Percentiles rank a stretch among this genome's conserved stretches.
phyloP scores from a whole-genome alignment of 2,113 vertebrate species.

The Pionites leucogaster region DNA sequence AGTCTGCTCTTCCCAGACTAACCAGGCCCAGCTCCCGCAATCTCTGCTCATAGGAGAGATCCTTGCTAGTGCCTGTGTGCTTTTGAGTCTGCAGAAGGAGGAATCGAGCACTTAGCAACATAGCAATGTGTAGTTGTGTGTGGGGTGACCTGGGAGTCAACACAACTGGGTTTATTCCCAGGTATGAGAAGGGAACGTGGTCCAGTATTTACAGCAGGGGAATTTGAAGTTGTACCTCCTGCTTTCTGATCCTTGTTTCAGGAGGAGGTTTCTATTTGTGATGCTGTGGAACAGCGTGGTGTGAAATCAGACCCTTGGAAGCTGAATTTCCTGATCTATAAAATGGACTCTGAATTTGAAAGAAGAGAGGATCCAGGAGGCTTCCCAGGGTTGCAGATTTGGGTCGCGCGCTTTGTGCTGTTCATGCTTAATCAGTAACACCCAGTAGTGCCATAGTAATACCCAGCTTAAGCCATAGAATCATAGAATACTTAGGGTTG shows the following conservation, averaged over 20 bases:
- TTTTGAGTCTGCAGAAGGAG: neutral
- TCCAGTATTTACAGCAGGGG: neutral
- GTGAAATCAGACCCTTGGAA: neutral
- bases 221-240: neutral
- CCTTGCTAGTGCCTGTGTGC: rapidly evolving
- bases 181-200: rapidly evolving
- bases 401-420: neutral
- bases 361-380: neutral
- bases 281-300: neutral
- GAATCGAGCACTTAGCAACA: neutral
- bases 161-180: neutral
- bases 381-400: neutral
- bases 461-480: neutral
- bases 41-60: neutral
- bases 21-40: neutral
- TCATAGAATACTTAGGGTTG: no score
- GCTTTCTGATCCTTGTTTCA: neutral
- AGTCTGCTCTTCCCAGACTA: neutral
- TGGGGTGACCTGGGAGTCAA: neutral
- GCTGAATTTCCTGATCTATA: neutral
- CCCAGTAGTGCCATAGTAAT: no score
- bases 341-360: neutral
- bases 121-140: rapidly evolving
- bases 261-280: neutral
- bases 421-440: neutral